Conservation (phyloP, 1,140 invertebrate genomes). For the Teleogryllus occipitalis region DNA sequence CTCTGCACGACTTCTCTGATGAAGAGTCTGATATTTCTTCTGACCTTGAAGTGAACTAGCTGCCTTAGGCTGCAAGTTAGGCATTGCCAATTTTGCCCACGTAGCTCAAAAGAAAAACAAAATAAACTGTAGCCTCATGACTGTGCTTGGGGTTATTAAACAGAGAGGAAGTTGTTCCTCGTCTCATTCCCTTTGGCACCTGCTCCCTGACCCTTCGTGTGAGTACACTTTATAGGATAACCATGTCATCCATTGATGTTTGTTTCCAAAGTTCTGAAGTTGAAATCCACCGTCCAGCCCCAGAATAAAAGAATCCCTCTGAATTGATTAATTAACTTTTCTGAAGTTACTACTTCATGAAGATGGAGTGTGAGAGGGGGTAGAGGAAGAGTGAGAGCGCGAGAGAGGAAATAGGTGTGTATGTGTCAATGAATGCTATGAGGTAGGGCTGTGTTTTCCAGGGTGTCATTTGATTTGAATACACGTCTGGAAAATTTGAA, state of each 20-base stretch:
- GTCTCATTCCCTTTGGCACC: not conserved
- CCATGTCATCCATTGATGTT: not conserved
- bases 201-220: not conserved
- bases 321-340: not conserved
- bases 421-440: not conserved
- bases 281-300: not conserved
- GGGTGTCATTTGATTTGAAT: too few species aligned
- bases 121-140: not conserved
- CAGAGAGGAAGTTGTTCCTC: not conserved
- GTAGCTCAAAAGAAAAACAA: not conserved
- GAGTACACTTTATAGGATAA: not conserved
- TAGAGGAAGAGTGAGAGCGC: constrained; percentile 5
- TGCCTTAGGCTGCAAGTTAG: constrained; percentile 8
- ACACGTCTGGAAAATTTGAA: too few species aligned
- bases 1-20: constrained; percentile 33
- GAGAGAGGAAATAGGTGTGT: not conserved
- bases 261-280: not conserved
- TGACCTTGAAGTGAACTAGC: constrained; percentile 30
- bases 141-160: not conserved
- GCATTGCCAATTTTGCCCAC: not conserved
- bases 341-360: constrained; percentile 25
- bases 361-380: constrained; percentile 38
- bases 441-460: not conserved
- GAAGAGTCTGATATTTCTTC: constrained; percentile 37
- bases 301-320: constrained; percentile 29